These are phyloP conservation scores for Pogonus chalceus DNA, from an alignment of 1,140 invertebrate genomes.

Conservation along the genomic window DNA sequence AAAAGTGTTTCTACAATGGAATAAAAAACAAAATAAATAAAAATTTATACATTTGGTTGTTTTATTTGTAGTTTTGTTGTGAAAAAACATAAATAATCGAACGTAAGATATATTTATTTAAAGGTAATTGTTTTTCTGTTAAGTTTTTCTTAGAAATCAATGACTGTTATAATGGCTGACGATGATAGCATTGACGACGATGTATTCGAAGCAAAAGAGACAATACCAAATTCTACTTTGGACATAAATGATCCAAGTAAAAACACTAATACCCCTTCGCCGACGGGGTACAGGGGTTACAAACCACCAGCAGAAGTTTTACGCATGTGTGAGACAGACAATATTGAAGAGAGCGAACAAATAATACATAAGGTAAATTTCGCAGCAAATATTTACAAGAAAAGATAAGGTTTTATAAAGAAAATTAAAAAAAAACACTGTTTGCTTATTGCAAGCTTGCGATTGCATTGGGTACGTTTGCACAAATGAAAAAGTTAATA, in stretches of 20 bases:
- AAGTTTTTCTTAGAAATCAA: not conserved
- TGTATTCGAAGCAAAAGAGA: conserved; percentile 54
- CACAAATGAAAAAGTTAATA: too few species aligned
- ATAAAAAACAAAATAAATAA: too few species aligned
- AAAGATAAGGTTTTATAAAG: too few species aligned
- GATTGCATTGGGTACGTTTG: too few species aligned
- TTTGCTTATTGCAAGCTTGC: too few species aligned
- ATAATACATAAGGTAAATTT: conserved; percentile 49
- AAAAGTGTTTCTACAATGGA: too few species aligned
- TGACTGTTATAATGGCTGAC: conserved; percentile 20
- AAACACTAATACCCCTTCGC: conserved; percentile 46
- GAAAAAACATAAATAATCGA: not conserved
- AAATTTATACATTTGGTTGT: too few species aligned
- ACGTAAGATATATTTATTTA: too few species aligned
- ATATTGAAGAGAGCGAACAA: conserved; percentile 40
- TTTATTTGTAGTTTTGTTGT: too few species aligned
- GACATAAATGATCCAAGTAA: conserved; percentile 9
- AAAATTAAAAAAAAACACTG: too few species aligned
- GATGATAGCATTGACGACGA: conserved; percentile 67
- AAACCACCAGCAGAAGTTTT: conserved; percentile 59
- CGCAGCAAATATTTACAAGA: too few species aligned
- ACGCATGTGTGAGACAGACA: conserved; percentile 35
- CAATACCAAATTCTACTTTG: conserved; percentile 20
- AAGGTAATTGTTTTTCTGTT: not conserved
- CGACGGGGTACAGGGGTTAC: conserved; percentile 69